A percentile compares a stretch with the other conserved stretches of the same genome.
Conservation (phyloP, 2,888 invertebrate species). For the Drosophila gaucha region DNA sequence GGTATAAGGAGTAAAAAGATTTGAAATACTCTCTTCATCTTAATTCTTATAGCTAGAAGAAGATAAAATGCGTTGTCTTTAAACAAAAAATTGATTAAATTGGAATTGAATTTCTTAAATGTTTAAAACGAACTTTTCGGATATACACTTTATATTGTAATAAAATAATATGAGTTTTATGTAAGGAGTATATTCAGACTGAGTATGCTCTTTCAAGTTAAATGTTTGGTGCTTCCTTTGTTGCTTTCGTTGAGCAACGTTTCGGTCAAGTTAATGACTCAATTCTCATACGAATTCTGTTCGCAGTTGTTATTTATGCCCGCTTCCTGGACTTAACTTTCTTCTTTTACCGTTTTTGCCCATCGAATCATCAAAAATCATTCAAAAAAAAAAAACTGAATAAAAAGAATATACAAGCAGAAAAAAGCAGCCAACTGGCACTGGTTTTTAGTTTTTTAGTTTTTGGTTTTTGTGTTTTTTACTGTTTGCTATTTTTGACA, state of each 20-base stretch:
- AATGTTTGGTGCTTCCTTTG: slow-evolving; percentile 31
- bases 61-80: too few relatives aligned
- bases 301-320: slow-evolving; percentile 39
- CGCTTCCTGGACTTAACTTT: slow-evolving; percentile 62
- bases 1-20: background rate
- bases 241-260: slow-evolving; percentile 24
- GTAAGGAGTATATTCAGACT: background rate
- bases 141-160: too few relatives aligned
- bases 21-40: too few relatives aligned
- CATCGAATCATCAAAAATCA: slow-evolving; percentile 58
- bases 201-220: background rate
- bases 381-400: slow-evolving; percentile 25
- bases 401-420: slow-evolving; percentile 16
- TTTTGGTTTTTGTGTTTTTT: slow-evolving; percentile 22
- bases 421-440: slow-evolving; percentile 26
- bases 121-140: background rate
- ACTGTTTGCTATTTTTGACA: slow-evolving; percentile 12
- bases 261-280: slow-evolving; percentile 63
- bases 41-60: too few relatives aligned
- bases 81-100: too few relatives aligned
- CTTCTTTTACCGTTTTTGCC: slow-evolving; percentile 52
- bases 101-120: too few relatives aligned
- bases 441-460: background rate
- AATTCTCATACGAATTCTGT: slow-evolving; percentile 43
- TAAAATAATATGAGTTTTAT: background rate